These are phyloP conservation scores for Linnaemya tessellans DNA, from an alignment of 2,888 invertebrate genomes.

Conservation along the genomic window DNA sequence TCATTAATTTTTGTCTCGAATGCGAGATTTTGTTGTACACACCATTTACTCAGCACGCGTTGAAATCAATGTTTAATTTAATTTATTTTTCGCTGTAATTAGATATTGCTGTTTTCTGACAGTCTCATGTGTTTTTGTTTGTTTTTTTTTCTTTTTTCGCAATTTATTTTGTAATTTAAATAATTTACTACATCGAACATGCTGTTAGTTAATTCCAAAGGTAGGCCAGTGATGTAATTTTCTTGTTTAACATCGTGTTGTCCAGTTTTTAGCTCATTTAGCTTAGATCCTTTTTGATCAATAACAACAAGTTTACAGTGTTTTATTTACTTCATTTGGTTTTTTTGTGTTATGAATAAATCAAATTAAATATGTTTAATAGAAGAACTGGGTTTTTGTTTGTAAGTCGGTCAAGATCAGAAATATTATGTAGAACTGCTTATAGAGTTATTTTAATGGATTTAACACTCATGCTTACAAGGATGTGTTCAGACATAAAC, in stretches of 20 bases:
- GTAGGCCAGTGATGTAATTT: slow-evolving; percentile 78
- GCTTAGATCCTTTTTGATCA: slow-evolving; percentile 67
- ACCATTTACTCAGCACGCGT: slow-evolving; percentile 68
- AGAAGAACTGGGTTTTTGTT: slow-evolving; percentile 1
- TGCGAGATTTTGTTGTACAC: slow-evolving; percentile 55
- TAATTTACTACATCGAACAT: slow-evolving; percentile 53
- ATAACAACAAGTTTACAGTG: slow-evolving; percentile 48
- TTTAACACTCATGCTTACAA: too few species aligned
- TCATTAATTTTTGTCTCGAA: slow-evolving; percentile 41
- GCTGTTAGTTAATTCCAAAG: slow-evolving; percentile 60
- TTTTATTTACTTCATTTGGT: slow-evolving; percentile 4
- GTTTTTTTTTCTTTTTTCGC: slow-evolving; percentile 8
- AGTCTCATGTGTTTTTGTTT: slow-evolving; percentile 20
- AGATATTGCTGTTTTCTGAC: slow-evolving; percentile 64
- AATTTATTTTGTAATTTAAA: slow-evolving; percentile 44
- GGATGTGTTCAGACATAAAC: too few species aligned
- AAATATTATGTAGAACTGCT: background rate
- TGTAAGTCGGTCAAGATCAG: slow-evolving; percentile 50
- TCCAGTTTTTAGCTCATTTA: slow-evolving; percentile 66
- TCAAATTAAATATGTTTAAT: background rate
- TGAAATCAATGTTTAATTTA: slow-evolving; percentile 64
- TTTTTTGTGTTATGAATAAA: background rate
- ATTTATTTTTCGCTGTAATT: slow-evolving; percentile 64
- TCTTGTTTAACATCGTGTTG: slow-evolving; percentile 77
- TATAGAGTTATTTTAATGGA: background rate